These are phyloP conservation scores for Frankliniella intonsa DNA, from an alignment of 2,888 invertebrate species.

Conservation along the genomic window DNA sequence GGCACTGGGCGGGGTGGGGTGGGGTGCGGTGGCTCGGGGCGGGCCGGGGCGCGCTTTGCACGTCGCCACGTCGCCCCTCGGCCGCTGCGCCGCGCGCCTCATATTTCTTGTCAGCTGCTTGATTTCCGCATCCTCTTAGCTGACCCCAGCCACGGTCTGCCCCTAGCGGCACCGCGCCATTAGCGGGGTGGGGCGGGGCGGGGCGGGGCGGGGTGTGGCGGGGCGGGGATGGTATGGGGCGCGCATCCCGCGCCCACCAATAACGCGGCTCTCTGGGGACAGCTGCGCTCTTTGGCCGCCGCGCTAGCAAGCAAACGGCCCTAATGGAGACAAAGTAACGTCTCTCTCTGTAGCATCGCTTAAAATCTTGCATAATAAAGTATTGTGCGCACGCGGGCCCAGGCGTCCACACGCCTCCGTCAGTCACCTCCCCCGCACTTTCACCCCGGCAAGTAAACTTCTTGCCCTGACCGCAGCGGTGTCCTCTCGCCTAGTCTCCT, in stretches of 20 bases:
- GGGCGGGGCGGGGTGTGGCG: neutral
- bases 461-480: constrained; percentile 5
- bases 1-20: too few species aligned
- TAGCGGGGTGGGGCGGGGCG: neutral
- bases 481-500: neutral
- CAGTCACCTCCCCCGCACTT: neutral
- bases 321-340: too few species aligned
- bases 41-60: too few species aligned
- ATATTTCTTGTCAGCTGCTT: neutral
- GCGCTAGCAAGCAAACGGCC: neutral
- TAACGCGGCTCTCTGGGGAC: neutral
- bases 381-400: neutral
- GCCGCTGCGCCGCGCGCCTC: neutral
- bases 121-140: neutral
- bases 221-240: neutral
- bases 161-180: neutral
- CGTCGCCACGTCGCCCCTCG: too few species aligned
- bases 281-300: neutral
- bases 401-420: neutral
- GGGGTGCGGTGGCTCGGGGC: too few species aligned
- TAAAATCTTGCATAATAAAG: too few species aligned
- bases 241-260: neutral
- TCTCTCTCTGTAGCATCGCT: too few species aligned
- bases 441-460: neutral
- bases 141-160: neutral